Base-by-base conservation (phyloP, 53 echinoderm and acorn worm genomes). In the Arbacia lixula region DNA sequence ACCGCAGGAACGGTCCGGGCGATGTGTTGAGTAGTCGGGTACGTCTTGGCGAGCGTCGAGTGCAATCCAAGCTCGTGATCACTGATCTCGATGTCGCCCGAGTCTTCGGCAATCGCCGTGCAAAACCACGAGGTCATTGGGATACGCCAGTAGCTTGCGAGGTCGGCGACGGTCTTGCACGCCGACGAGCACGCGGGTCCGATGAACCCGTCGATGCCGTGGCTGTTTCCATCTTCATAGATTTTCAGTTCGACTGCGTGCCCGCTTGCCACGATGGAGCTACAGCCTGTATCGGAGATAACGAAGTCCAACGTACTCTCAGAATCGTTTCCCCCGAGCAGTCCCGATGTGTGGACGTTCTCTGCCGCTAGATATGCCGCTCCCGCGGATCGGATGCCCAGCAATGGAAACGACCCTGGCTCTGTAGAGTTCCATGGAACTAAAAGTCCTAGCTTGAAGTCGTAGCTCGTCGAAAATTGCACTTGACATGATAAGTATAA, bases 61-160 rank as follows among this genome's bases (percentile, higher is more conserved):
- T 78, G 79, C n/a, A n/a, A n/a, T n/a, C n/a, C n/a, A n/a, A n/a
- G n/a, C 8, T 9, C 21, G n/a, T 57, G 58, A 20, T 10, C 12
- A 6, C 5, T 20, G 19, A 19, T 12, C 5, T 57, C 16, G 54
- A 32, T 27, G 54, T 75, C 36, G 36, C 19, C 17, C 1, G 14
- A 27, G 54, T 75, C 35, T 8, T 53, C 34, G 33, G 36, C 24
- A 12, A 78, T 60, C 6, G 79, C 16, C 28, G 79, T 24, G 31
- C 79, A 78, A 29, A 78, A 78, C 79, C 79, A 78, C 38, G 79
- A 78, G 24, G 60, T 28, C 79, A 78, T 78, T 11, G 79, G 79
- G 12, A 43, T 41, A 16, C 27, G 24, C 79, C 79, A 78, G 41
- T 78, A 78, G 41, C 79, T 78, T 4, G 79, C 28, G 11, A 78